A percentile compares a stretch with the other conserved stretches of the same genome.
These are phyloP conservation scores for Xylota sylvarum DNA, from an alignment of 2,888 invertebrate genomes.

Conservation along the genomic window DNA sequence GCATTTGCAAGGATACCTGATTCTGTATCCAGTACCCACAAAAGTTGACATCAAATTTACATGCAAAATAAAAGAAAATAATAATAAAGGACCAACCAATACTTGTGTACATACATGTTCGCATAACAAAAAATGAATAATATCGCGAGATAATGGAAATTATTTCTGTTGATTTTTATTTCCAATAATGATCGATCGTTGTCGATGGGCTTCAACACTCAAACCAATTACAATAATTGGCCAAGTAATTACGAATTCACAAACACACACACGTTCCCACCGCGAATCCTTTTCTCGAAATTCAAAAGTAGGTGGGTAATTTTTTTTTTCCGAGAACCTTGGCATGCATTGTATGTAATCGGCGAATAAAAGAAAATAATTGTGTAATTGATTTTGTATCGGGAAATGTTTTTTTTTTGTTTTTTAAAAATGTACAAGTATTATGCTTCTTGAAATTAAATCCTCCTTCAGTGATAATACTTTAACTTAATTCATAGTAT, in stretches of 20 bases:
- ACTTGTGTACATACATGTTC: background rate
- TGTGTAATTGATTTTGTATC: too few relatives aligned
- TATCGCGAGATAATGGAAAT: constrained; percentile 36
- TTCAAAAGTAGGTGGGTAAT: background rate
- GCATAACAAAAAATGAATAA: background rate
- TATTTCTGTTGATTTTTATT: constrained; percentile 48
- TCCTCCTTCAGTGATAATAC: too few relatives aligned
- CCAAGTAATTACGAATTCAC: constrained; percentile 51
- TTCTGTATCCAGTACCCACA: constrained; percentile 9
- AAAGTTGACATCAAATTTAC: constrained; percentile 16
- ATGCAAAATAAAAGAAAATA: constrained; percentile 9
- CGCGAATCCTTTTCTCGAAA: background rate
- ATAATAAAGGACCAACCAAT: constrained; percentile 1
- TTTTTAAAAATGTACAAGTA: too few relatives aligned
- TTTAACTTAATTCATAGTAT: too few relatives aligned
- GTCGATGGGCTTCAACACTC: constrained; percentile 42
- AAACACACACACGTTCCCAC: background rate
- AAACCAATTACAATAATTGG: constrained; percentile 61
- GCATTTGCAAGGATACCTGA: constrained; percentile 19
- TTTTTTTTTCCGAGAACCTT: background rate
- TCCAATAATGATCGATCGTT: constrained; percentile 47
- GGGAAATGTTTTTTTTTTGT: too few relatives aligned
- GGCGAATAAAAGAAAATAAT: background rate
- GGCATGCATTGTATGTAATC: background rate
- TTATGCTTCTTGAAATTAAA: too few relatives aligned